phyloP scores from a whole-genome alignment of 1,140 invertebrate genomes.

The Brachionus calyciflorus region DNA sequence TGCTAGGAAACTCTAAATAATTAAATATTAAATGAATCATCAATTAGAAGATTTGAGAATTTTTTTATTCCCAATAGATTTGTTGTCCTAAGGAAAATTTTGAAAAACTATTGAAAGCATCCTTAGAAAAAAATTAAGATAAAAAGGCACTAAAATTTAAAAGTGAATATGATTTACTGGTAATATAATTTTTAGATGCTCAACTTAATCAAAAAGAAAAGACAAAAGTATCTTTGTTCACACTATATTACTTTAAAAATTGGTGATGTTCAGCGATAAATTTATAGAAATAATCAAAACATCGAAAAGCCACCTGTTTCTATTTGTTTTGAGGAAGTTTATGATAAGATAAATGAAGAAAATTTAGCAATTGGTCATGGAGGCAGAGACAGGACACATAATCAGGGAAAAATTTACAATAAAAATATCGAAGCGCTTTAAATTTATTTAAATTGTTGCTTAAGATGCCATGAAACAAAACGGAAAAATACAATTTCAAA shows the following conservation, averaged over 20 bases:
- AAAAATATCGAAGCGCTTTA: conserved; percentile 42
- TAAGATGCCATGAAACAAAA: conserved; percentile 47
- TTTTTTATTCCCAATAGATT: too few relatives aligned
- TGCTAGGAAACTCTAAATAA: too few relatives aligned
- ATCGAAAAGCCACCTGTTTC: not conserved
- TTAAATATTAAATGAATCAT: too few relatives aligned
- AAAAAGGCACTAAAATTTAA: too few relatives aligned
- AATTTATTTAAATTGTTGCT: conserved; percentile 46
- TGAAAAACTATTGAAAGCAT: too few relatives aligned
- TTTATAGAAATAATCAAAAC: not conserved
- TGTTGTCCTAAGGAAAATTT: too few relatives aligned
- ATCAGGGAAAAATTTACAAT: conserved; percentile 32
- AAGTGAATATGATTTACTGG: too few relatives aligned
- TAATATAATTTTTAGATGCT: too few relatives aligned
- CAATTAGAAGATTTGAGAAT: too few relatives aligned
- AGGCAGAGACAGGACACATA: conserved; percentile 46
- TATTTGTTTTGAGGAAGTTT: conserved; percentile 46
- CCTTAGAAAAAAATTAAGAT: too few relatives aligned
- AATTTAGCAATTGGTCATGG: conserved; percentile 40
- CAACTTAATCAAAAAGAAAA: too few relatives aligned
- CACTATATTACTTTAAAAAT: conserved; percentile 37
- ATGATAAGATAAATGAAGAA: conserved; percentile 34
- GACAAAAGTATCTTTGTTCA: not conserved
- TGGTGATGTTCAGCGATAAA: conserved; percentile 34
- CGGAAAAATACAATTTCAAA: not conserved